A percentile compares a stretch with the other conserved stretches of the same genome.
Evolutionary conservation across 2,113 vertebrate genomes (phyloP).

Genomic region (Campylomormyrus numenius): DNA sequence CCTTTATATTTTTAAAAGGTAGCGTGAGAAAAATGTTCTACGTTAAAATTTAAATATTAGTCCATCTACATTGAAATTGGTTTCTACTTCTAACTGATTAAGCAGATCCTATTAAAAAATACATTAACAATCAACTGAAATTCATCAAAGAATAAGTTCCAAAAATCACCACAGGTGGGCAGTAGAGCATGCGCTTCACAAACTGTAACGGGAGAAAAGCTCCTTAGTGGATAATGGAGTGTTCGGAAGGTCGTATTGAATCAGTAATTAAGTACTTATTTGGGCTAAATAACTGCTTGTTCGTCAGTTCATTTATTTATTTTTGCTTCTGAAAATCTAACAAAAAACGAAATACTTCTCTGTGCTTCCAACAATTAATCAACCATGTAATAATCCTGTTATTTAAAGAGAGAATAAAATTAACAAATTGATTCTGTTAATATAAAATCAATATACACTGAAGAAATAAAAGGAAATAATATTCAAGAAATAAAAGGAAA

Average conservation of each 20-base stretch:
- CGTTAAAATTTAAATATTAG: not conserved
- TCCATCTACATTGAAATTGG: not conserved
- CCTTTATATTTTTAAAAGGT: not conserved
- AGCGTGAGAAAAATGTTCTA: not conserved
- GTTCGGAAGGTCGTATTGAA: not conserved
- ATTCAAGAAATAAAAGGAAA: not conserved
- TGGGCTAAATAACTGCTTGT: not conserved
- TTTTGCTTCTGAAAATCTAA: not conserved
- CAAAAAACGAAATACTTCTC: not conserved
- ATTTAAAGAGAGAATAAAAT: not conserved
- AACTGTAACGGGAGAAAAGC: not conserved
- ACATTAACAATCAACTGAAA: not conserved
- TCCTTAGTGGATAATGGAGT: not conserved
- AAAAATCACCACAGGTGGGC: conserved; percentile 41
- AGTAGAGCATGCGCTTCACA: conserved; percentile 27
- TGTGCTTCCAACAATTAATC: not conserved
- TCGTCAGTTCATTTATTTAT: not conserved
- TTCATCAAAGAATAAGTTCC: not conserved
- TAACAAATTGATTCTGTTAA: not conserved
- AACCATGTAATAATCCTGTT: not conserved
- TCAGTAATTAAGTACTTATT: not conserved
- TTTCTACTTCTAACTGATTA: not conserved
- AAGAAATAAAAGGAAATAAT: not conserved
- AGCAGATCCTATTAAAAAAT: not conserved
- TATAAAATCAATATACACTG: not conserved